These are phyloP conservation scores for Tetragonula clypearis DNA, from an alignment of 1,140 invertebrate species.

Conservation along the genomic window DNA sequence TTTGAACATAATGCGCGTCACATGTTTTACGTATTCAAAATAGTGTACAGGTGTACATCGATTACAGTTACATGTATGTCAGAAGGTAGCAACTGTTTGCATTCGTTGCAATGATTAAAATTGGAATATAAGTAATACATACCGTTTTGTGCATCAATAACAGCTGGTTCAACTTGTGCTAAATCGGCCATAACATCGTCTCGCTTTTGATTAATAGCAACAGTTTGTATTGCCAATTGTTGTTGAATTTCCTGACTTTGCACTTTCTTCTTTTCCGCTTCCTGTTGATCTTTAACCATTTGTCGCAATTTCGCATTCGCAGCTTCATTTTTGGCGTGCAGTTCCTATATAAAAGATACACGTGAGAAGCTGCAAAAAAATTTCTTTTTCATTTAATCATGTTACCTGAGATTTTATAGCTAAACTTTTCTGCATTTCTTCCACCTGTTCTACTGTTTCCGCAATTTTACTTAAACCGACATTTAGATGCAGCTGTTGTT, in stretches of 20 bases:
- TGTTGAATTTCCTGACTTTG: slow-evolving; percentile 98
- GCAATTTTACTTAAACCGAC: slow-evolving; percentile 99
- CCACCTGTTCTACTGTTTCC: slow-evolving; percentile 99
- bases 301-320: slow-evolving; percentile 99
- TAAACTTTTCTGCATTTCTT: slow-evolving; percentile 99
- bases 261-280: slow-evolving; percentile 99
- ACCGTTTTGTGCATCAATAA: slow-evolving; percentile 99
- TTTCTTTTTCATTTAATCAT: neutral
- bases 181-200: slow-evolving; percentile 97
- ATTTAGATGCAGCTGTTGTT: slow-evolving; percentile 99
- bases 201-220: slow-evolving; percentile 96
- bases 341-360: slow-evolving; percentile 83
- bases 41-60: slow-evolving; percentile 7
- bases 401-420: slow-evolving; percentile 94
- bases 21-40: neutral
- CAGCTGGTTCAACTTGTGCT: slow-evolving; percentile 98
- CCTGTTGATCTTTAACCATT: slow-evolving; percentile 99
- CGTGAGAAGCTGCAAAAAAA: neutral
- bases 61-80: neutral
- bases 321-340: slow-evolving; percentile 99
- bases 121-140: slow-evolving; percentile 70
- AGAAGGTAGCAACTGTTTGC: neutral
- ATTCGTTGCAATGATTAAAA: neutral
- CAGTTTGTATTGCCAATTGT: slow-evolving; percentile 93
- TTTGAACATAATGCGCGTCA: slow-evolving; percentile 30